Base-by-base conservation (phyloP, 2,797 vertebrate genomes). In the Acanthurus lineatus region DNA sequence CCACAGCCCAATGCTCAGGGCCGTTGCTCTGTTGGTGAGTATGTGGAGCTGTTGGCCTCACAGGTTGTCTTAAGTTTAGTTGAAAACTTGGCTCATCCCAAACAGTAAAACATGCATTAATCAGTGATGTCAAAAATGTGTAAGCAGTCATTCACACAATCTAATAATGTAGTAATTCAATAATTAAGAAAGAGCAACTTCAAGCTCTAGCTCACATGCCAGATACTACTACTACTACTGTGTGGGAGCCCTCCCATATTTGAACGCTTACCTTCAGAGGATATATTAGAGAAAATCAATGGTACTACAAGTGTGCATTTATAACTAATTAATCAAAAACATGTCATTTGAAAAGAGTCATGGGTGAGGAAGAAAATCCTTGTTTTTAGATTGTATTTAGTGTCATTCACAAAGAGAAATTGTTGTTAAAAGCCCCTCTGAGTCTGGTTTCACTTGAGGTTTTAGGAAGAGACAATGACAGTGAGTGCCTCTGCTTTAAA, bases 21-120 rank as follows among this genome's bases (percentile, higher is more conserved):
- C 70, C 92, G 91, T 77, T 97, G 97, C 86, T 95, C 95, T 25
- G 93, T 95, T 60, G 97, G 97, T 96, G 93, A 96, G 96, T 95
- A 76, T 71, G 58, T 51, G 22, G 47, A 15, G 62, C 45, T 52
- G 17, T 16, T 49, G 4, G 6, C 10, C 12, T 52, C n/a, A 57
- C 10, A 49, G 16, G 19, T 4, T 38, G 22, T 47, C 42, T 63
- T 17, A 72, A 54, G 22, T 58, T 73, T 16, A 19, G 44, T 45
- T 19, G 11, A 17, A 16, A 48, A 48, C 47, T 12, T 15, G 17
- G 17, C 28, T 32, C 28, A 32, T 32, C 28, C 28, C 25, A 25
- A 25, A 25, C 28, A 32, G 28, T 32, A 32, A 32, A 32, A 32
- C 28, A 32, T 32, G 28, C 28, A 32, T 32, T 32, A 22, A 12